Conservation (phyloP, 2,888 invertebrate genomes). For the Heliconius cydno region DNA sequence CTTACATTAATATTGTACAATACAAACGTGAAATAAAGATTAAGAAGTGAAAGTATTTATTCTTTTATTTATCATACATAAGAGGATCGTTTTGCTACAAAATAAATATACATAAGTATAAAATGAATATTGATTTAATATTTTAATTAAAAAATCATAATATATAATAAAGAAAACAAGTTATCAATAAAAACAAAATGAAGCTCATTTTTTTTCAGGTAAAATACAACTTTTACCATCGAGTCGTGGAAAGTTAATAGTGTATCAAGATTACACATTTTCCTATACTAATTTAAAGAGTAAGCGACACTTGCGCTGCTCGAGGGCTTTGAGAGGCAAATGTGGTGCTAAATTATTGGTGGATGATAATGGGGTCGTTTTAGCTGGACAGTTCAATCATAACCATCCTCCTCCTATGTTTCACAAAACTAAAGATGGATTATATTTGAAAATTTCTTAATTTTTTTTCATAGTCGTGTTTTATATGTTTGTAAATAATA, state of each 20-base stretch:
- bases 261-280: conserved; percentile 28
- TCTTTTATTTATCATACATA: no score
- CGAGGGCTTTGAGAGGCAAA: conserved; percentile 46
- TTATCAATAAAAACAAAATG: background rate
- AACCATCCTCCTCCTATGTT: conserved; percentile 52
- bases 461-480: background rate
- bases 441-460: conserved; percentile 35
- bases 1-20: no score
- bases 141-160: background rate
- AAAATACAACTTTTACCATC: conserved; percentile 25
- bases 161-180: background rate
- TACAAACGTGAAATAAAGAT: no score
- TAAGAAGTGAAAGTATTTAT: no score
- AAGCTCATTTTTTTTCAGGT: conserved; percentile 10
- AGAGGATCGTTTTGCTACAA: no score
- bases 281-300: conserved; percentile 38
- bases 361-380: conserved; percentile 46
- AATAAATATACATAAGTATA: no score
- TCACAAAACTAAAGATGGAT: conserved; percentile 42
- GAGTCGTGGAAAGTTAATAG: conserved; percentile 7
- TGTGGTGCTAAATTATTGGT: conserved; percentile 53
- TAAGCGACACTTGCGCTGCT: conserved; percentile 53
- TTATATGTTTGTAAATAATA: background rate
- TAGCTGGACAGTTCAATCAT: conserved; percentile 47
- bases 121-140: background rate